Evolutionary conservation across 1,140 invertebrate species (phyloP).

Genomic region (Camponotus vicinus): DNA sequence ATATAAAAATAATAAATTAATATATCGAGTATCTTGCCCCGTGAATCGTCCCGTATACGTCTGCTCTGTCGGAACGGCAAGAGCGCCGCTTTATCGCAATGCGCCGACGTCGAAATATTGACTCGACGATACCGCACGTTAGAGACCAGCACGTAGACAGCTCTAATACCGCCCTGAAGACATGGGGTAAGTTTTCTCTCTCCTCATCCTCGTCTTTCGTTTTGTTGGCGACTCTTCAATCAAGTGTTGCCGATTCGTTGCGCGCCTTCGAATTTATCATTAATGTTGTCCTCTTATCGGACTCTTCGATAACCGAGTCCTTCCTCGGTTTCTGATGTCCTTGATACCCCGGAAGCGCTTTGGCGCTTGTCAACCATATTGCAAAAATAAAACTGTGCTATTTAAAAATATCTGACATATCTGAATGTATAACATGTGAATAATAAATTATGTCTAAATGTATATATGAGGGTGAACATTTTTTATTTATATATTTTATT

Average conservation of each 20-base stretch:
- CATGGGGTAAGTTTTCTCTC: slow-evolving; percentile 66
- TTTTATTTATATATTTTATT: neutral
- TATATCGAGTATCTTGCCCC: neutral
- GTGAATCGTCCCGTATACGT: slow-evolving; percentile 26
- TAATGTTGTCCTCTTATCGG: neutral
- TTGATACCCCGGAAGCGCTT: neutral
- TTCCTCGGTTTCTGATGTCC: neutral
- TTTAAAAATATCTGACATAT: neutral
- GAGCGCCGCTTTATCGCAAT: slow-evolving; percentile 17
- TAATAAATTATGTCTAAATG: too few species aligned
- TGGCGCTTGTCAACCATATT: neutral
- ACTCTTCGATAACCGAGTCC: neutral
- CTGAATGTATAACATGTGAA: too few species aligned
- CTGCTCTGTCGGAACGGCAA: slow-evolving; percentile 13
- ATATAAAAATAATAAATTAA: neutral
- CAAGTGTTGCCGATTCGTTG: neutral
- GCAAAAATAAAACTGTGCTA: neutral
- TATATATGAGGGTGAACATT: neutral
- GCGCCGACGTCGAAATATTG: slow-evolving; percentile 65
- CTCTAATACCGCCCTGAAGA: slow-evolving; percentile 56
- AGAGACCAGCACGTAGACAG: slow-evolving; percentile 42
- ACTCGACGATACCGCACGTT: slow-evolving; percentile 52
- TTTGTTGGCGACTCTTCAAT: slow-evolving; percentile 3
- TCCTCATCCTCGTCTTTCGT: slow-evolving; percentile 29
- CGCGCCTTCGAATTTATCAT: neutral